phyloP scores from a whole-genome alignment of 30 jellyfish, hydroid and myxozoan species.

The Chrysaora quinquecirrha region DNA sequence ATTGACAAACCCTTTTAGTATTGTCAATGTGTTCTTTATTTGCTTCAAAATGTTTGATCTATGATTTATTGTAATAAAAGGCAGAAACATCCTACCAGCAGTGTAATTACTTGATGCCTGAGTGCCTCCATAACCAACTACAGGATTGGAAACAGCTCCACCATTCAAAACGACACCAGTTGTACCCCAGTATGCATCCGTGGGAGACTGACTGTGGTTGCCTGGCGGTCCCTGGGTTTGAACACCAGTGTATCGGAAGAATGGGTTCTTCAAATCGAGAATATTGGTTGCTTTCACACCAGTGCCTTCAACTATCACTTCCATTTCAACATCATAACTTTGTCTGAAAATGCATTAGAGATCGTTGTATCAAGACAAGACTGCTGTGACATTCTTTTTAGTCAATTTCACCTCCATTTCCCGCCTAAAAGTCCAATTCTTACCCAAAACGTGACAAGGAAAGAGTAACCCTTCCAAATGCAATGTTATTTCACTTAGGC shows the following conservation, averaged over 20 bases:
- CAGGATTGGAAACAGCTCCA: conserved; percentile 70
- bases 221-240: conserved; percentile 93
- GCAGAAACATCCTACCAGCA: conserved; percentile 5
- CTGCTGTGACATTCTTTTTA: too few relatives aligned
- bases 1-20: too few relatives aligned
- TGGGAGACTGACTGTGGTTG: conserved; percentile 84
- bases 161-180: conserved; percentile 93
- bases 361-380: too few relatives aligned
- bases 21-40: too few relatives aligned
- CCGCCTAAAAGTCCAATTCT: too few relatives aligned
- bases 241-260: conserved; percentile 95
- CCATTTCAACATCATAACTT: conserved; percentile 98
- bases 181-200: conserved; percentile 96
- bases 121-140: conserved; percentile 64
- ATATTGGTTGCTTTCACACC: conserved; percentile 90
- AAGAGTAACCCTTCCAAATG: too few relatives aligned
- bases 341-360: too few relatives aligned
- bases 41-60: background rate
- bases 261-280: conserved; percentile 93
- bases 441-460: too few relatives aligned
- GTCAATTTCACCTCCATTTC: too few relatives aligned
- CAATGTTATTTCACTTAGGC: too few relatives aligned
- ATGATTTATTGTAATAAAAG: background rate
- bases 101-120: conserved; percentile 67
- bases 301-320: conserved; percentile 90